A percentile compares a stretch with the other conserved stretches of the same genome.
Evolutionary conservation across 2,113 vertebrate species (phyloP).

Genomic region (Gymnorhina tibicen): DNA sequence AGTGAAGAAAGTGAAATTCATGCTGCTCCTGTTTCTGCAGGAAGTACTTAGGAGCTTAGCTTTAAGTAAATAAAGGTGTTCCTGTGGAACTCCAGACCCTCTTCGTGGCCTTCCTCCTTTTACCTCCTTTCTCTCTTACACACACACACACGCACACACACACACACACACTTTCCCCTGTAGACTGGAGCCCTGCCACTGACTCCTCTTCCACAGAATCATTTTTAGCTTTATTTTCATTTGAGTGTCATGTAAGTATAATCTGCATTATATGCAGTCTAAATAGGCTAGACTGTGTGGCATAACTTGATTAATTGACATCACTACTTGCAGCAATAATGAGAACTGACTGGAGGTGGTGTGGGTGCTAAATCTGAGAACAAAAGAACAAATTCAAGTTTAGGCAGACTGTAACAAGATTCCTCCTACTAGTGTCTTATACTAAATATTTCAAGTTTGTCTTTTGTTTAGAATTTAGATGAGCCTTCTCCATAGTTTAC

Average conservation of each 20-base stretch:
- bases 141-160: no score
- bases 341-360: not conserved
- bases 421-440: not conserved
- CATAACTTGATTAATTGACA: not conserved
- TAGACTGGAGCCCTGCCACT: not conserved
- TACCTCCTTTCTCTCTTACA: not conserved
- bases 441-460: not conserved
- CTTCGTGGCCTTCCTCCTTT: not conserved
- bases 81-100: not conserved
- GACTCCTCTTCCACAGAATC: not conserved
- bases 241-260: not conserved
- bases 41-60: not conserved
- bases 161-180: fast-evolving
- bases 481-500: not conserved
- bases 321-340: not conserved
- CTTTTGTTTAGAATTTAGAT: not conserved
- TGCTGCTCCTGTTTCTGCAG: not conserved
- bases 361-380: not conserved
- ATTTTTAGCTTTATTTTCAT: not conserved
- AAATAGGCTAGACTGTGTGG: not conserved
- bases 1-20: not conserved
- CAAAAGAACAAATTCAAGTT: not conserved
- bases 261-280: no score
- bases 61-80: not conserved
- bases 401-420: not conserved